Percentiles rank a stretch among this genome's conserved stretches.
Evolutionary conservation across 2,888 invertebrate species (phyloP).

Genomic region (Pachydiplax longipennis): DNA sequence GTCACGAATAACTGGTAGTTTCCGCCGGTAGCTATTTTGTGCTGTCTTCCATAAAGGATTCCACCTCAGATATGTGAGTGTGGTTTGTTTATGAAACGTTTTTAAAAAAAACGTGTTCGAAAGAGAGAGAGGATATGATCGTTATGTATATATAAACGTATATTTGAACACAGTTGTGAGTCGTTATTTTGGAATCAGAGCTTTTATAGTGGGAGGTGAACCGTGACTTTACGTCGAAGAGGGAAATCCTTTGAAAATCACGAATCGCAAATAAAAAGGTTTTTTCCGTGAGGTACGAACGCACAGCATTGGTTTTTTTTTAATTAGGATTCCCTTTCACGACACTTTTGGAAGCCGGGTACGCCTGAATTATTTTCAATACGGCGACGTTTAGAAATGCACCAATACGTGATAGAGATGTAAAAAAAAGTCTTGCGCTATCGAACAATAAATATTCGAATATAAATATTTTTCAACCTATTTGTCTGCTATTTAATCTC

Average conservation of each 20-base stretch:
- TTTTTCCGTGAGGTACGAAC: neutral
- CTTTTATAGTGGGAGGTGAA: neutral
- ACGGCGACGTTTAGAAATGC: neutral
- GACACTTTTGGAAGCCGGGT: neutral
- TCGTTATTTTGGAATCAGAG: conserved; percentile 9
- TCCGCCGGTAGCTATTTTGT: conserved; percentile 39
- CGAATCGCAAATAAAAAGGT: neutral
- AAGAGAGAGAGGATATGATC: neutral
- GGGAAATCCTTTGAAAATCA: neutral
- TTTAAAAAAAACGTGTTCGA: neutral
- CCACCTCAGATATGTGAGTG: neutral
- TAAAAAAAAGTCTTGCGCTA: neutral
- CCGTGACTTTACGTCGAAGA: neutral
- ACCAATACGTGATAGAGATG: neutral
- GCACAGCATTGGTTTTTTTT: neutral
- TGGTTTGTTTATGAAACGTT: neutral
- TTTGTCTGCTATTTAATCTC: neutral
- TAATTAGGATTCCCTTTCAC: neutral
- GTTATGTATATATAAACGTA: neutral
- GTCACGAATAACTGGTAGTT: conserved; percentile 14
- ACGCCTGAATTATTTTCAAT: neutral
- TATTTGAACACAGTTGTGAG: neutral
- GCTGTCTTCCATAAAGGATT: conserved; percentile 4
- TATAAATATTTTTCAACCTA: conserved; percentile 16
- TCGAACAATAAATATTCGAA: neutral